These are phyloP conservation scores for Rhodinocichla rosea DNA, from an alignment of 2,113 vertebrate genomes.

Conservation along the genomic window DNA sequence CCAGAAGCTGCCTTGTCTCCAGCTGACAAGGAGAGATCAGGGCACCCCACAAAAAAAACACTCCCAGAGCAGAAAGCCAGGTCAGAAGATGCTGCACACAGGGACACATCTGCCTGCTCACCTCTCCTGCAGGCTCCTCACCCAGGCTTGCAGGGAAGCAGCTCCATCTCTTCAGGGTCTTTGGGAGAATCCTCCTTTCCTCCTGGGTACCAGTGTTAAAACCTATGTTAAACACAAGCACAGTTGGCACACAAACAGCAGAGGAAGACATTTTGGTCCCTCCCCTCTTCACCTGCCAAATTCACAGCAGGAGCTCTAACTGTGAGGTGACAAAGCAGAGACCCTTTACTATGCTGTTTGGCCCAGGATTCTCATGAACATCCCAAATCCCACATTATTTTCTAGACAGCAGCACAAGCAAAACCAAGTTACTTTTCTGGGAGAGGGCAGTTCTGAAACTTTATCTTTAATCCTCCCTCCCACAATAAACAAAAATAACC, in stretches of 20 bases:
- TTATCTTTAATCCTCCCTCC: background rate
- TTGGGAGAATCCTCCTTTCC: background rate
- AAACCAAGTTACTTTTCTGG: background rate
- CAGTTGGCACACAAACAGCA: background rate
- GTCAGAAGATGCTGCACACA: background rate
- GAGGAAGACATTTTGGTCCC: rapidly evolving
- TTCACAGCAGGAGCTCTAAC: background rate
- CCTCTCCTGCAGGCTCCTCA: background rate
- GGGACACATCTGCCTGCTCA: background rate
- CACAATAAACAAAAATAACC: background rate
- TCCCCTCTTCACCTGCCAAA: background rate
- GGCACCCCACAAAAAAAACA: background rate
- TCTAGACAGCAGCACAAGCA: background rate
- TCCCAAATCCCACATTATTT: background rate
- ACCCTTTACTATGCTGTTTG: background rate
- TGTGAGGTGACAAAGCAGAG: background rate
- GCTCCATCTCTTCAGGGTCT: background rate
- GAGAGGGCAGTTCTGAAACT: background rate
- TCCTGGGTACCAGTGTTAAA: background rate
- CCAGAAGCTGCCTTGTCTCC: background rate
- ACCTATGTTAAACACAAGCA: background rate
- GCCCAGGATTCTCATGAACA: background rate
- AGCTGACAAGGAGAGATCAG: background rate
- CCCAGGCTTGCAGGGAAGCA: background rate
- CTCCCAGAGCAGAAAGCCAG: background rate